phyloP scores from a whole-genome alignment of 2,113 vertebrate species.

The Macroglossus sobrinus region DNA sequence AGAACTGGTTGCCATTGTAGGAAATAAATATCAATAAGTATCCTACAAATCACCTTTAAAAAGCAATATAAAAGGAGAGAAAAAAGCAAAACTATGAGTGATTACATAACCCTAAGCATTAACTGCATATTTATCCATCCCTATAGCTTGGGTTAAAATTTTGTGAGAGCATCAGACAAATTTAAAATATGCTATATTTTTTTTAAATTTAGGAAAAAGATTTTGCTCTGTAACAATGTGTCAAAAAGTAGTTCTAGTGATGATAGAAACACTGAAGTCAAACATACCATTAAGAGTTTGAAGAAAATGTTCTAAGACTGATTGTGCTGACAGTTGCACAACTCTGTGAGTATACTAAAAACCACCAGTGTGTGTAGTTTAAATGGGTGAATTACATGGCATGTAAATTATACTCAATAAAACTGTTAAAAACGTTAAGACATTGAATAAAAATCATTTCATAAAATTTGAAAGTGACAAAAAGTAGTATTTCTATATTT shows the following conservation, averaged over 20 bases:
- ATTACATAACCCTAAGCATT: not conserved
- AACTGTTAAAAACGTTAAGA: not conserved
- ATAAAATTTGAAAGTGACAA: constrained; percentile 21
- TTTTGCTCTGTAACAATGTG: not conserved
- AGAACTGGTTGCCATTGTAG: not conserved
- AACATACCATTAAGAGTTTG: not conserved
- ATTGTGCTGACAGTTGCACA: not conserved
- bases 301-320: not conserved
- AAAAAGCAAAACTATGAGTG: not conserved
- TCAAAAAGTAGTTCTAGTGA: not conserved
- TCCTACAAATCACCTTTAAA: not conserved
- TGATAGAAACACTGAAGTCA: not conserved
- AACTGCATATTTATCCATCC: not conserved
- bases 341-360: not conserved
- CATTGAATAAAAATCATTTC: not conserved
- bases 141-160: not conserved
- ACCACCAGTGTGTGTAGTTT: not conserved
- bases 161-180: not conserved
- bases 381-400: not conserved
- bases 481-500: constrained; percentile 24
- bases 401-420: constrained; percentile 10
- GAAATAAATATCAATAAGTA: not conserved
- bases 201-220: not conserved
- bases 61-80: not conserved
- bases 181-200: not conserved